Percentiles rank a stretch among this genome's conserved stretches.
Evolutionary conservation across 2,113 vertebrate species (phyloP).

Genomic region (Rutilus rutilus): DNA sequence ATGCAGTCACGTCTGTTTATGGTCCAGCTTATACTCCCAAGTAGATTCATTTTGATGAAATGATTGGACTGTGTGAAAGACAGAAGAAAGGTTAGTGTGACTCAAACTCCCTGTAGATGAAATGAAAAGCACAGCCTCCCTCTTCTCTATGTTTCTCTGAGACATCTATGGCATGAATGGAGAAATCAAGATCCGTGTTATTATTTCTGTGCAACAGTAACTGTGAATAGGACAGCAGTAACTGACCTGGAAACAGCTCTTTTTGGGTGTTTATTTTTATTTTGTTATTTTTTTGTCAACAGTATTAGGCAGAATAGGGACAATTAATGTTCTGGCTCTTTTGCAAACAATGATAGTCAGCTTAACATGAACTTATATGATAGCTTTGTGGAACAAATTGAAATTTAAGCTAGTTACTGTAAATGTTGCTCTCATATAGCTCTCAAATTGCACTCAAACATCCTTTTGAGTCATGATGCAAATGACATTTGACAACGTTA

Average conservation of each 20-base stretch:
- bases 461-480: no score
- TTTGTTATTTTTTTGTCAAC: not conserved
- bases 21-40: not conserved
- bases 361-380: not conserved
- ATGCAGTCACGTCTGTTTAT: not conserved
- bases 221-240: not conserved
- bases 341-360: not conserved
- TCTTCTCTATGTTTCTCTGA: not conserved
- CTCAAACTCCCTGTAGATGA: constrained; percentile 18
- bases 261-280: not conserved
- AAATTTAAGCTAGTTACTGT: no score
- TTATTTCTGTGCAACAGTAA: not conserved
- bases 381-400: not conserved
- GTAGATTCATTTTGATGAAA: not conserved
- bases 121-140: not conserved
- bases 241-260: not conserved
- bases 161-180: not conserved
- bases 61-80: constrained; percentile 5
- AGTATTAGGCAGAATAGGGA: not conserved
- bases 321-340: not conserved
- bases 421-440: no score
- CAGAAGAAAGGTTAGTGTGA: constrained; percentile 10
- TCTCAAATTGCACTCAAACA: no score
- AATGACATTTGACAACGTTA: no score
- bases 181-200: not conserved